A percentile compares a stretch with the other conserved stretches of the same genome.
Evolutionary conservation across 2,888 invertebrate genomes (phyloP).

Genomic region (Biston stratarius): DNA sequence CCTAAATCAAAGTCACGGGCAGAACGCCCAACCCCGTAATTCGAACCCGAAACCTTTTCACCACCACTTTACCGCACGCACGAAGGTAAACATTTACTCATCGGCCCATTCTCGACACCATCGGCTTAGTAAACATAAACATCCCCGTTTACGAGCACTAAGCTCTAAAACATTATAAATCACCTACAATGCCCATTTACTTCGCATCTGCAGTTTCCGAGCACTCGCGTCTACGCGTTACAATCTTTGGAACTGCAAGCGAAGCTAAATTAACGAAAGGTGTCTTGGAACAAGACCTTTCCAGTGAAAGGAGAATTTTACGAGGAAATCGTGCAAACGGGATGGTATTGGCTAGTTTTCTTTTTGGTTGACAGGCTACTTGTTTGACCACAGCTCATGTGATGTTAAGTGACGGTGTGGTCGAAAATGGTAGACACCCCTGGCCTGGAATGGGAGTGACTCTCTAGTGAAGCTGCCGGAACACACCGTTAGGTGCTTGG

Average conservation of each 20-base stretch:
- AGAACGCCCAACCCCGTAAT: neutral
- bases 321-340: too few relatives aligned
- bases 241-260: neutral
- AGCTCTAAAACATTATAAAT: slow-evolving; percentile 13
- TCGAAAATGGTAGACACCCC: too few relatives aligned
- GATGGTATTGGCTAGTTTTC: too few relatives aligned
- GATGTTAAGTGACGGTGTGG: too few relatives aligned
- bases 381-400: too few relatives aligned
- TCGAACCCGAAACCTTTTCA: slow-evolving; percentile 15
- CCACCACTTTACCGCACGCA: slow-evolving; percentile 7
- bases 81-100: slow-evolving; percentile 19
- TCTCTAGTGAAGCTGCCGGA: too few relatives aligned
- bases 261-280: neutral
- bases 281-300: too few relatives aligned
- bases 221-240: neutral
- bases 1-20: slow-evolving; percentile 11
- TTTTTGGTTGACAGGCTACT: too few relatives aligned
- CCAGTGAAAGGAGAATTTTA: too few relatives aligned
- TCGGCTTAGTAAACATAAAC: slow-evolving; percentile 8
- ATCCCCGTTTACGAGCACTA: slow-evolving; percentile 39
- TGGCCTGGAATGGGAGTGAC: too few relatives aligned
- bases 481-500: too few relatives aligned
- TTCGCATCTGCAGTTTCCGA: slow-evolving; percentile 2
- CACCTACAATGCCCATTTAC: slow-evolving; percentile 22
- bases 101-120: slow-evolving; percentile 18